A percentile compares a stretch with the other conserved stretches of the same genome.
Conservation (phyloP, 2,113 vertebrate genomes). For the Pteropus alecto region DNA sequence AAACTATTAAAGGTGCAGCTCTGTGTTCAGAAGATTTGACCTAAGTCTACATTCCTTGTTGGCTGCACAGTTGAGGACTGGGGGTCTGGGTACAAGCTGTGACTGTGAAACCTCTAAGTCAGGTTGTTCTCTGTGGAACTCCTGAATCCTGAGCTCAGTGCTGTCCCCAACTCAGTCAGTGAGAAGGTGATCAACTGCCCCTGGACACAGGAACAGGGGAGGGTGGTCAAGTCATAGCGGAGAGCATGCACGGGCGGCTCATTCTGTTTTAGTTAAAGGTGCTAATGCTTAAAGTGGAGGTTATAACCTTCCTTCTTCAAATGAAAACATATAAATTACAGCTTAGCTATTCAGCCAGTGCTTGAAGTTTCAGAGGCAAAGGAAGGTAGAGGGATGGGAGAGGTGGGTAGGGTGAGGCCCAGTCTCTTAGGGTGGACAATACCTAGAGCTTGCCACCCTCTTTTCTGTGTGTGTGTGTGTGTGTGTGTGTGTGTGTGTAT, state of each 20-base stretch:
- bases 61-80: background rate
- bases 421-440: background rate
- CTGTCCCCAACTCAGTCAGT: background rate
- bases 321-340: background rate
- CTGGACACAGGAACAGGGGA: background rate
- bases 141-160: background rate
- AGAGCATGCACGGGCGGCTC: background rate
- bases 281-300: slow-evolving; percentile 1
- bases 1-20: background rate
- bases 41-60: background rate
- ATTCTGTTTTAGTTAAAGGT: slow-evolving; percentile 31
- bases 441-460: background rate
- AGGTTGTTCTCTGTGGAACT: background rate
- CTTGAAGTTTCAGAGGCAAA: background rate
- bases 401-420: background rate
- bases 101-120: background rate
- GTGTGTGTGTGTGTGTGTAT: background rate
- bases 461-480: background rate
- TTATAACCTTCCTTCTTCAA: background rate
- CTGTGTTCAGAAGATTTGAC: background rate
- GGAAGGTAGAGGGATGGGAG: background rate
- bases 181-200: background rate
- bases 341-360: background rate
- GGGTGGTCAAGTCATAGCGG: background rate
- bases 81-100: background rate